phyloP scores from a whole-genome alignment of 2,888 invertebrate genomes.

The Mamestra brassicae region DNA sequence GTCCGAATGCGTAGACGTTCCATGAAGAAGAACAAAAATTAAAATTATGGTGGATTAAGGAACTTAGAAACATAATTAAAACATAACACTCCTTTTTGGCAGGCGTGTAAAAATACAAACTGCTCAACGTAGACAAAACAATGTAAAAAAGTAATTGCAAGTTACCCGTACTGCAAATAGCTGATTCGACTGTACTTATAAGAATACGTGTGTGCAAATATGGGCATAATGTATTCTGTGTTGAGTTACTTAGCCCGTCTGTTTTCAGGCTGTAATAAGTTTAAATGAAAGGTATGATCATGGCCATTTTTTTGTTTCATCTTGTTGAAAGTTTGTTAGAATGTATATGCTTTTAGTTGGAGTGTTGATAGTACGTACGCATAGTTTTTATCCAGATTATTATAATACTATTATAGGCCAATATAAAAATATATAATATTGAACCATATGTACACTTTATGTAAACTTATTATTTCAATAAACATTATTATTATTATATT shows the following conservation, averaged over 20 bases:
- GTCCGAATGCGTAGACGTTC: too few relatives aligned
- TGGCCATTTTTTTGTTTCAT: not conserved
- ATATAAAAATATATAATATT: too few relatives aligned
- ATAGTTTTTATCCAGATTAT: too few relatives aligned
- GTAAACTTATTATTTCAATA: too few relatives aligned
- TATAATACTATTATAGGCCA: too few relatives aligned
- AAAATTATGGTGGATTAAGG: too few relatives aligned
- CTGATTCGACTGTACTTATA: not conserved
- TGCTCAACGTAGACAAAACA: not conserved
- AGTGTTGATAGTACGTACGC: not conserved
- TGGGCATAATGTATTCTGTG: conserved; percentile 40
- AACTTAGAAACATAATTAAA: too few relatives aligned
- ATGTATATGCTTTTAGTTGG: not conserved
- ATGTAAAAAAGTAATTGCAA: not conserved
- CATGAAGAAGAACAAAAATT: too few relatives aligned
- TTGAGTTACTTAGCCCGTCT: conserved; percentile 28
- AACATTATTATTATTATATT: too few relatives aligned
- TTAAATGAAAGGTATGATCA: conserved; percentile 18
- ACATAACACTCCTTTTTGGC: too few relatives aligned
- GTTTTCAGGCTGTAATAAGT: conserved; percentile 20
- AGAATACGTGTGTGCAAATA: conserved; percentile 4
- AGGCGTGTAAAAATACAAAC: too few relatives aligned
- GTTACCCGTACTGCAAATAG: not conserved
- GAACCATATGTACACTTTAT: too few relatives aligned
- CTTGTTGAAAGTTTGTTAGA: conserved; percentile 7